Evolutionary conservation across 2,888 invertebrate species (phyloP).

Genomic region (Chromoteleia sp.): DNA sequence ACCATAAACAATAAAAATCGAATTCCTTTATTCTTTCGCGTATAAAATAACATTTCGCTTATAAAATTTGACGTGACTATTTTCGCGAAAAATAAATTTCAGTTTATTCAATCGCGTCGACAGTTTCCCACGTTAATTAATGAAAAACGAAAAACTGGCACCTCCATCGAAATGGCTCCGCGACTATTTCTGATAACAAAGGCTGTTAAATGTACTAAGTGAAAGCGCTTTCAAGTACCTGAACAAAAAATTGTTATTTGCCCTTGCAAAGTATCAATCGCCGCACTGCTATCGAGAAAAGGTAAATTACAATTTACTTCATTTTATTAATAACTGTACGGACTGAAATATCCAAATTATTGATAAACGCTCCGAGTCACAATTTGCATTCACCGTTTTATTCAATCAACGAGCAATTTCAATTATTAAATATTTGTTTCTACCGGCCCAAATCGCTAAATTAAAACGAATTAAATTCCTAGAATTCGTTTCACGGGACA

Average conservation of each 20-base stretch:
- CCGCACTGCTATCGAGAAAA: conserved; percentile 68
- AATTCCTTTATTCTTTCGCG: no score
- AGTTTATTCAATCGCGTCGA: conserved; percentile 17
- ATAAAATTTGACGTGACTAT: not conserved
- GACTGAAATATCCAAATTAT: not conserved
- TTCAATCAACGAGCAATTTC: conserved; percentile 14
- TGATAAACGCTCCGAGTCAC: not conserved
- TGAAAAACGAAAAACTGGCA: conserved; percentile 31
- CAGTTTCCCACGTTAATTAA: conserved; percentile 43
- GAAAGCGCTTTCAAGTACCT: conserved; percentile 20
- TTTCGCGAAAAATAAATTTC: not conserved
- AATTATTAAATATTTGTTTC: conserved; percentile 15
- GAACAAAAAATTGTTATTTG: conserved; percentile 44
- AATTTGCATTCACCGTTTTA: not conserved
- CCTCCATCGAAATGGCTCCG: conserved; percentile 5
- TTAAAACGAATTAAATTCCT: no score
- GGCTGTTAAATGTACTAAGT: conserved; percentile 69
- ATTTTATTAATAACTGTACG: conserved; percentile 8
- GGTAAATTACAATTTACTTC: conserved; percentile 38
- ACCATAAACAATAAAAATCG: no score
- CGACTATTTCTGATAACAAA: conserved; percentile 68
- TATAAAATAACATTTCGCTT: no score
- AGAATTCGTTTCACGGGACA: not conserved
- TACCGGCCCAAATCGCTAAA: not conserved
- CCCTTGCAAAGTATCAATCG: conserved; percentile 48